Base-by-base conservation (phyloP, 2,113 vertebrate genomes). In the Rhadina sibilatrix region DNA sequence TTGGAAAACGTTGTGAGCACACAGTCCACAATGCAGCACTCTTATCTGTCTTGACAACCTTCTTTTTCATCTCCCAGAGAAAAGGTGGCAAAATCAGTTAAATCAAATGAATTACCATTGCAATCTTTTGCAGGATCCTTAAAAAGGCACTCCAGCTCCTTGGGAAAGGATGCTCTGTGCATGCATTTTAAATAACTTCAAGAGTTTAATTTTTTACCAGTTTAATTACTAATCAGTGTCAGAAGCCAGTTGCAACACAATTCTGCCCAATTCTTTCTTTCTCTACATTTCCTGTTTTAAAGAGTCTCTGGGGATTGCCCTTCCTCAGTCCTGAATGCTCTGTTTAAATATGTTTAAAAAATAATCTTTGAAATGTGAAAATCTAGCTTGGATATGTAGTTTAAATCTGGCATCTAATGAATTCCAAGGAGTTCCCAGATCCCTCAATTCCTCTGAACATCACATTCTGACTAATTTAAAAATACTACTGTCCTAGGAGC, bases 11-110 rank as follows among this genome's bases (percentile, higher is more conserved):
- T 27, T 75, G 53, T 64, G 33, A 93, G 31, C 37, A 38, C 3
- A 3, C 40, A 50, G 63, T 87, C 78, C 81, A 40, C 44, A 47
- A 80, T 53, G 57, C 7, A 16, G 59, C 68, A 27, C 25, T 57
- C 75, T 93, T 93, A 66, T 65, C 83, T 81, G 3, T 50, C 82
- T 88, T 59, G 50, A 46, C 33, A 33, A 25, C 23, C 27, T 79
- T 20, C 53, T 92, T 80, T 92, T 93, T 80, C 68, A 19, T 15
- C 44, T 86, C 46, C n/a, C 53, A 61, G 68, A 89, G 24, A 71
- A 83, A 87, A 93, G 66, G 63, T 27, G 53, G 83, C 47, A 81
- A 87, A 88, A 93, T 91, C 84, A 83, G 72, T 59, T 91, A 76
- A 89, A 85, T 76, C 78, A 60, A 94, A 80, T 63, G 18, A 93